Base-by-base conservation (phyloP, 2,113 vertebrate species). In the Aplodontia rufa region DNA sequence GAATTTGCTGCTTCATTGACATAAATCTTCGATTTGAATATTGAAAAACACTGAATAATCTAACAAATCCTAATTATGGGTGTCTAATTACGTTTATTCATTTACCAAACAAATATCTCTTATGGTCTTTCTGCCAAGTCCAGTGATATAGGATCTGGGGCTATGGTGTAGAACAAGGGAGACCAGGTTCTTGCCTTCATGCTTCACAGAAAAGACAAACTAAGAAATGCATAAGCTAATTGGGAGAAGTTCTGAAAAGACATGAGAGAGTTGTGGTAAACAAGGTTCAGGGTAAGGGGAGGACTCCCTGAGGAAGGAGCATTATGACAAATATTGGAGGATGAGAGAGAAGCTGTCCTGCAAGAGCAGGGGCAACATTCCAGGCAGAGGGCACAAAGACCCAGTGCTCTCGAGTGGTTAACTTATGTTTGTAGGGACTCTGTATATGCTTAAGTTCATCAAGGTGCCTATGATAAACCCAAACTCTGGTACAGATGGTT, bases 1-100 rank as follows among this genome's bases (percentile, higher is more conserved):
- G 62, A 96, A 83, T 91, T 47, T 53, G 24, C 35, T 93, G 68
- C 82, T 93, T 95, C 35, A 10, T n/a, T 78, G 72, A 82, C 16
- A 42, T 62, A 90, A 72, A 47, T 91, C 58, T 90, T 83, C 90
- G 26, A 62, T 90, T 76, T 95, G 76, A 90, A 92, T 84, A 93
- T 89, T 90, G 66, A 78, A 92, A 96, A 94, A n/a, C 49, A 49
- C 12, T 30, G 13, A 96, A 53, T 84, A 96, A 84, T 42, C 47
- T 53, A 42, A 76, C 32, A 89, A 87, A 83, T 71, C 42, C 75
- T 87, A 76, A 60, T 88, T 71, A 20, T 45, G n/a, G 35, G 20
- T 94, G 3, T 90, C 91, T 95, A 13, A 78, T 92, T 60, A 40
- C 58, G 82, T 71, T 84, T 58, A 37, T 81, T 89, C 24, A 40